Evolutionary conservation across 2,888 invertebrate species (phyloP), one percentile per base, ranked within the genome.

Genomic region (Lasioglossum figueresi): DNA sequence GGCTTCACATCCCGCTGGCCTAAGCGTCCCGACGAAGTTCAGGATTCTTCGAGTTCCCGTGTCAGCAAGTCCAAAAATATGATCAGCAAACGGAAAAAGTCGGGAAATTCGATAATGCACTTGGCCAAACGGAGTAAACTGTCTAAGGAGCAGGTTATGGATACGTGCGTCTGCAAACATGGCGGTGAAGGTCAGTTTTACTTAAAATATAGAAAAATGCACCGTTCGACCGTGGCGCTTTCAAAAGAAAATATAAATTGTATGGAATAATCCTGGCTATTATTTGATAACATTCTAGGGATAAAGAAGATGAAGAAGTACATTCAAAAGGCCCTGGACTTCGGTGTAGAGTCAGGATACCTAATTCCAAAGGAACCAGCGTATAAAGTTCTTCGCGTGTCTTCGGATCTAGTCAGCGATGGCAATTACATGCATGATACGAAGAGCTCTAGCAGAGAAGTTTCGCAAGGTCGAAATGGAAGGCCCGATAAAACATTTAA

Each of bases 301-400:
- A 19, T 86, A 5, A 79, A 75, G 8, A 85, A 88, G 34, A 88
- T 90, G 76, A 91, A 89, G 66, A 88, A 76, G 8, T 92, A 91
- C 78, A 86, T 93, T 37, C 89, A 90, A 71, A 88, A 90, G 31
- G 93, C 93, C 16, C 80, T 93, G 6, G 85, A 92, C 19, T 93
- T 92, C 59, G 93, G 91, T 2, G 83, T 93, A 6, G 88, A 93
- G 5, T 88, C 91, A 0, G 93, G 92, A 14, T 93, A 91, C 68
- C 85, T 93, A 31, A 85, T 90, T 19, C 91, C 91, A 0, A 86
- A 90, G 48, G 91, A 92, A 45, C n/a, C 83, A 1, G 83, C 88
- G 48, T 89, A 84, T 70, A 89, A 84, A 59, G 82, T 93, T 5
- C 76, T 93, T 2, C 91, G 89, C 1, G 92, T 93, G 19, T 91